A percentile compares a stretch with the other conserved stretches of the same genome.
Conservation (phyloP, 37 sponge, comb jelly and placozoan genomes). For the Corticium candelabrum region DNA sequence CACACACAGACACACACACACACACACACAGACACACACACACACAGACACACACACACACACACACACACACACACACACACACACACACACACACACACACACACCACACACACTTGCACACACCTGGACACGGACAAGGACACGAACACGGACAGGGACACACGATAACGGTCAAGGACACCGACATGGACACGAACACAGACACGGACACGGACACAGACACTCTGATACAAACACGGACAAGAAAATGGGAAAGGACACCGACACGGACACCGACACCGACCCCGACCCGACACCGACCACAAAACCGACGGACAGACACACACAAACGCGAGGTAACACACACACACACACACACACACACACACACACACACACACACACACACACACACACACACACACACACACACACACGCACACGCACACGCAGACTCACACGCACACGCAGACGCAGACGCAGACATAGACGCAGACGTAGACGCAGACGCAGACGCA, state of each 20-base stretch:
- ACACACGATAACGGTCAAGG: background rate
- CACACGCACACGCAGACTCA: background rate
- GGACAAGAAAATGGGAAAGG: background rate
- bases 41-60: background rate
- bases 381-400: slow-evolving; percentile 1
- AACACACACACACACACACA: background rate
- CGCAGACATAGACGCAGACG: too few species aligned
- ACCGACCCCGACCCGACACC: background rate
- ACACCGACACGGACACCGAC: background rate
- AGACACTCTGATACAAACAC: background rate
- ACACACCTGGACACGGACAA: too few species aligned
- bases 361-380: slow-evolving; percentile 5
- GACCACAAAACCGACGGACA: background rate
- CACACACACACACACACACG: background rate
- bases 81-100: slow-evolving; percentile 1
- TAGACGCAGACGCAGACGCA: too few species aligned
- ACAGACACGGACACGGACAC: too few species aligned
- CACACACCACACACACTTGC: too few species aligned
- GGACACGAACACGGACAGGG: background rate
- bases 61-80: slow-evolving; percentile 1
- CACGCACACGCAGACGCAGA: background rate
- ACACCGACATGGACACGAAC: too few species aligned
- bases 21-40: background rate
- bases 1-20: background rate
- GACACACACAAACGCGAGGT: background rate